Base-by-base conservation (phyloP, 2,113 vertebrate species). In the Strigops habroptila region DNA sequence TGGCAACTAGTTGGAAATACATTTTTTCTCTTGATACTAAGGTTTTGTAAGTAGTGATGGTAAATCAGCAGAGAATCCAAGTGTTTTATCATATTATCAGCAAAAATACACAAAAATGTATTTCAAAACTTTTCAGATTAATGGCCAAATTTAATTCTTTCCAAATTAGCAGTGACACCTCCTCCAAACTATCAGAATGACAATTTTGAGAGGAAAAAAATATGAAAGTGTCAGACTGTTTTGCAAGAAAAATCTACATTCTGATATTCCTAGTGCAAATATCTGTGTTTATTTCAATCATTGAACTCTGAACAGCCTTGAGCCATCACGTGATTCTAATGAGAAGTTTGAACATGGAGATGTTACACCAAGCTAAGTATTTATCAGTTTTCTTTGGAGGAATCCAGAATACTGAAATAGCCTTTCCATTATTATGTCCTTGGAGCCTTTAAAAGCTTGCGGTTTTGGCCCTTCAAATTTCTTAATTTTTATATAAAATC, bases 101-200 rank as follows among this genome's bases (percentile, higher is more conserved):
- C 3, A 4, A 78, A 91, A 74, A 33, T 8, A 35, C 8, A 3
- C 0, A 35, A 81, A 70, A 48, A 14, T 1, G 0, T 8, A 14
- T 27, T 75, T 44, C 4, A 28, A 71, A 91, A 28, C 0, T 44
- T 77, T 71, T 48, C 3, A 78, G 43, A 71, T 53, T 27, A 60
- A 19, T 62, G 52, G 0, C 0, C 8, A 70, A 33, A 35, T 30
- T 33, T 52, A 48, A 14, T 67, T 69, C 0, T 65, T 81, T 85
- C 22, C 9, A 67, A 18, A 49, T 8, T 7, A 49, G 7, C 8
- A 51, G 1, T 37, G 4, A 6, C 49, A 46, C 17, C 24, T 6
- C 1, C 5, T 0, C 8, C 2, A 73, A 24, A 63, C 52, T 57
- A 79, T 21, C 3, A 28, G 6, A 80, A 48, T 18, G 9, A 10